phyloP scores from a whole-genome alignment of 2,888 invertebrate genomes.

The Leptopilina myrica region DNA sequence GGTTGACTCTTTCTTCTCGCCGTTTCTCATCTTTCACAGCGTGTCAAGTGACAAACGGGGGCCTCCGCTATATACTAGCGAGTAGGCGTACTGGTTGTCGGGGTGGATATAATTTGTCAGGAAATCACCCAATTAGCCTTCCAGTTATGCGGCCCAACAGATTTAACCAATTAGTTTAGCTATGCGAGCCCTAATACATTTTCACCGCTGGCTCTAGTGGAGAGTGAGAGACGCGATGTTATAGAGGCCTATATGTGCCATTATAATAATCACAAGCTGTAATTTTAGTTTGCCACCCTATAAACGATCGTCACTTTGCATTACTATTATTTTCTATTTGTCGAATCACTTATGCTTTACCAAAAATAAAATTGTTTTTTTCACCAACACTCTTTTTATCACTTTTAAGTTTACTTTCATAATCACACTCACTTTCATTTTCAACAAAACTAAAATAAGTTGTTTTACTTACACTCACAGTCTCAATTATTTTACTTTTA shows the following conservation, averaged over 20 bases:
- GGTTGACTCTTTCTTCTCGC: constrained; percentile 53
- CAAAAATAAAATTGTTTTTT: no score
- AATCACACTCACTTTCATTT: no score
- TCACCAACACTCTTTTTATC: no score
- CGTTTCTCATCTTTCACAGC: constrained; percentile 66
- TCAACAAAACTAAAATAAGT: no score
- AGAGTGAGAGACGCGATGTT: constrained; percentile 20
- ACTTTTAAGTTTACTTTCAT: no score
- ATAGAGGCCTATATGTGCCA: not conserved
- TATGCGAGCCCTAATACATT: constrained; percentile 76
- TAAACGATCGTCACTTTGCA: no score
- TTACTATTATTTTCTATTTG: no score
- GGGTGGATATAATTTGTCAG: constrained; percentile 77
- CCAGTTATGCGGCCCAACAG: constrained; percentile 77
- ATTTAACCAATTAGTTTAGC: constrained; percentile 77
- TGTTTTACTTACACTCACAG: no score
- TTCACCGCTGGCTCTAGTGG: constrained; percentile 66
- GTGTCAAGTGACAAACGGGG: constrained; percentile 76
- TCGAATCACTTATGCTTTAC: no score
- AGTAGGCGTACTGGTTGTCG: constrained; percentile 73
- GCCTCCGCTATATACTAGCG: constrained; percentile 63
- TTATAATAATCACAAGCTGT: no score
- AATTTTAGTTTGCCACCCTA: no score
- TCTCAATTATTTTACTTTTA: no score
- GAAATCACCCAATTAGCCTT: constrained; percentile 77